These are phyloP conservation scores for Pterois miles DNA, from an alignment of 2,797 vertebrate species.

Conservation along the genomic window DNA sequence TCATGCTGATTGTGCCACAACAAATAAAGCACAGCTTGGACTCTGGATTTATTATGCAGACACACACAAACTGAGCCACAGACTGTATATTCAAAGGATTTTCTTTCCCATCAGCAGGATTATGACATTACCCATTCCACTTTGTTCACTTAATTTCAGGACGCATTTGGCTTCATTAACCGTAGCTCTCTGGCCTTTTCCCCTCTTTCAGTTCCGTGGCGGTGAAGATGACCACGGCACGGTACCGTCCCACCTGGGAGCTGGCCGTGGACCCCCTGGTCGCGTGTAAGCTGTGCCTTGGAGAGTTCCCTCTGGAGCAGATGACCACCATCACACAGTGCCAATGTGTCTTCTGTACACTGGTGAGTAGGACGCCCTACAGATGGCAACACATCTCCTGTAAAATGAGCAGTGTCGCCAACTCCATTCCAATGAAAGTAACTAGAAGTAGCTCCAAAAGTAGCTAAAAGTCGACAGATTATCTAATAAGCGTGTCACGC, in stretches of 20 bases:
- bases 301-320: conserved; percentile 96
- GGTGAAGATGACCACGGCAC: conserved; percentile 93
- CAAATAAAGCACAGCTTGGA: conserved; percentile 21
- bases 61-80: neutral
- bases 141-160: neutral
- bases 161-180: conserved; percentile 15
- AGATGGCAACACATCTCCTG: conserved; percentile 50
- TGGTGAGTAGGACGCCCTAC: conserved; percentile 84
- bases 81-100: neutral
- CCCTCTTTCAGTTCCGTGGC: conserved; percentile 64
- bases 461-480: too few relatives aligned
- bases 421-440: too few relatives aligned
- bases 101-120: neutral
- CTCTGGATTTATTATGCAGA: neutral
- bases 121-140: neutral
- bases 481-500: too few relatives aligned
- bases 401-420: neutral
- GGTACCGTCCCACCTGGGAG: conserved; percentile 97
- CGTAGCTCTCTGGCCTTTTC: neutral
- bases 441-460: too few relatives aligned
- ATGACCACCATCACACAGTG: conserved; percentile 98
- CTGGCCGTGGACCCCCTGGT: conserved; percentile 96
- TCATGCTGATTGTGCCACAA: conserved; percentile 19
- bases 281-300: conserved; percentile 98
- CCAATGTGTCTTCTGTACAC: conserved; percentile 98